These are phyloP conservation scores for Capromys pilorides DNA, from an alignment of 2,797 vertebrate species.

Conservation along the genomic window DNA sequence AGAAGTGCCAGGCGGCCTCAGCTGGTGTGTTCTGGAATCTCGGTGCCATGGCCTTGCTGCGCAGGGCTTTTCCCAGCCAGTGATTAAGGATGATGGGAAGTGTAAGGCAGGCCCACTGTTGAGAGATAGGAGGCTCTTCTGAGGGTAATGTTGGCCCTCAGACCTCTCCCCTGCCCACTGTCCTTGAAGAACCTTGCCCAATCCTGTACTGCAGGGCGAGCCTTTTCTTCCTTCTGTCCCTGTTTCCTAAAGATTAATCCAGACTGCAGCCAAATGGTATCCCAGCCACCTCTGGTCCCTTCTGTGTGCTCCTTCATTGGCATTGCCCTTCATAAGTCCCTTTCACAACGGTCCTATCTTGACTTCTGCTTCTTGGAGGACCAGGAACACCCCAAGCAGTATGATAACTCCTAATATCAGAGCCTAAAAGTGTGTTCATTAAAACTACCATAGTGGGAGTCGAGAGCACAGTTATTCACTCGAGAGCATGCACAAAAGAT, in stretches of 20 bases:
- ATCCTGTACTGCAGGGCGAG: not conserved
- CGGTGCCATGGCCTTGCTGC: not conserved
- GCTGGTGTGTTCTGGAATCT: conserved; percentile 19
- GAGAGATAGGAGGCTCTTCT: not conserved
- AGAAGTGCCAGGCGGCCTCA: not conserved
- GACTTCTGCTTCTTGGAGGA: conserved; percentile 1
- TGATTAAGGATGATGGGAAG: not conserved
- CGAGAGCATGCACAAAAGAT: not conserved
- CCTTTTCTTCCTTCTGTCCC: not conserved
- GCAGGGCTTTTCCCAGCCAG: not conserved
- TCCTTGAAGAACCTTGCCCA: conserved; percentile 3
- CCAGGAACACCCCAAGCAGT: not conserved
- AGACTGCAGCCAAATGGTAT: too few relatives aligned
- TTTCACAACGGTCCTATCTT: not conserved
- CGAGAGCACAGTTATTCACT: not conserved
- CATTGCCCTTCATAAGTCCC: not conserved
- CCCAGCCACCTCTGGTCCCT: too few relatives aligned
- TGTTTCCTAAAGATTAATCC: not conserved
- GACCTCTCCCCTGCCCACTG: not conserved
- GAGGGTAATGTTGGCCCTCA: not conserved
- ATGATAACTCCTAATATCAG: not conserved
- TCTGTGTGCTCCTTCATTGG: not conserved
- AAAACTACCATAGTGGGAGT: not conserved
- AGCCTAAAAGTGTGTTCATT: not conserved
- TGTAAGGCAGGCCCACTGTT: not conserved